Conservation (phyloP, 2,113 vertebrate species). For the Aldabrachelys gigantea region DNA sequence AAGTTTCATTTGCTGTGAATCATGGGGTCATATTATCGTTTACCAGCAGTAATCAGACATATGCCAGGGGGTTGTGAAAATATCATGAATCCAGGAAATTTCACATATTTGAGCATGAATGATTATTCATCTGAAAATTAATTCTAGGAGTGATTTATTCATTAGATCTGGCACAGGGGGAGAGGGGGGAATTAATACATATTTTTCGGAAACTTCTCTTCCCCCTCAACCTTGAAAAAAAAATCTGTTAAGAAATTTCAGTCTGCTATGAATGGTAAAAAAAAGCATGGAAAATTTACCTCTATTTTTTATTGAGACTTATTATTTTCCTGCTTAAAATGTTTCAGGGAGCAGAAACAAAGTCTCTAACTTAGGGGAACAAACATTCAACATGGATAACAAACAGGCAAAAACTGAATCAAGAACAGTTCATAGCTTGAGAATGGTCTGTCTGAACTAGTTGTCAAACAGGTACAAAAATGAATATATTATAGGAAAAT, state of each 20-base stretch:
- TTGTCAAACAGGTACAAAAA: background rate
- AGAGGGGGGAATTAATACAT: background rate
- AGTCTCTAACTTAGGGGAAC: background rate
- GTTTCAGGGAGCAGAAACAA: background rate
- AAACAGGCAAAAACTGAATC: background rate
- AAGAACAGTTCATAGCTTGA: background rate
- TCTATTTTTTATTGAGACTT: background rate
- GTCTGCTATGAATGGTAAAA: background rate
- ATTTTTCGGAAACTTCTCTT: background rate
- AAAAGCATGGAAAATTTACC: background rate
- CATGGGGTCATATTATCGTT: background rate
- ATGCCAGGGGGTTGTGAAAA: background rate
- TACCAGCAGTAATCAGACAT: background rate
- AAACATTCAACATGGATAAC: background rate
- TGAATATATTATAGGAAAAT: background rate
- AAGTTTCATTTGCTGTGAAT: background rate
- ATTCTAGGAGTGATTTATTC: background rate
- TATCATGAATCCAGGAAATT: fast-evolving
- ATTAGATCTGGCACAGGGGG: background rate
- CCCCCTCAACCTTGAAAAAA: no score
- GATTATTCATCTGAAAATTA: fast-evolving
- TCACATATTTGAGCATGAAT: background rate
- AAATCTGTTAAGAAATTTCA: no score
- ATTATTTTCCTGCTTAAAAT: background rate
- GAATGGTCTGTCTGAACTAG: background rate